Base-by-base conservation (phyloP, 2,797 vertebrate species). In the Myotis myotis region DNA sequence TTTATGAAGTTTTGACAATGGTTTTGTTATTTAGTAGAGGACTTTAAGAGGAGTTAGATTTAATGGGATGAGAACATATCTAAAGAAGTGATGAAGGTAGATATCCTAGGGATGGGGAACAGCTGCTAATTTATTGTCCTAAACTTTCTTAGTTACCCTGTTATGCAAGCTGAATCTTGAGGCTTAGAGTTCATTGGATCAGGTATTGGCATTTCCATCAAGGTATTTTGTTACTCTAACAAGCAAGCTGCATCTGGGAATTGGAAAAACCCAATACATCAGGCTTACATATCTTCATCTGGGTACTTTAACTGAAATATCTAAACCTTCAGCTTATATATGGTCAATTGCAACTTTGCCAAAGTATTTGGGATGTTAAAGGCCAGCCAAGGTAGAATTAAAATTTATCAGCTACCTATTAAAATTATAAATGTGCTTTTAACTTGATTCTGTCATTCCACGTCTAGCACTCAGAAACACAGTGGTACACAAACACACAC, bases 381-480 rank as follows among this genome's bases (percentile, higher is more conserved):
- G 15, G 4, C 28, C 30, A 57, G 1, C 19, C 36, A 86, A 81
- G 85, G 79, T 60, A 84, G 49, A 94, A 68, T 62, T 87, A 72
- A 94, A 93, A 71, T 19, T 78, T 83, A 74, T 30, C 49, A 81
- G 47, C 44, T 13, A 68, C 25, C 13, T 57, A 47, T 93, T 75
- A 81, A 95, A 90, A 66, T 85, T 82, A 55, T 33, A 91, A 88
- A 76, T 16, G 20, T 57, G 11, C 4, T 71, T 89, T 92, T 93
- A 70, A 53, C 47, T 91, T 64, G 12, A 86, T 47, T 10, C 19
- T 20, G 19, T 7, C 33, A 87, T 86, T 94, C 60, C n/a, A 82
- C 4, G 16, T 38, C 44, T n/a, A 74, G 53, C 22, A 62, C n/a
- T 89, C 12, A 41, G 53, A 95, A 92, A 78, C 49, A 89, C 8